Evolutionary conservation across 2,797 vertebrate genomes (phyloP), one percentile per base, ranked within the genome.

Genomic region (Crocidura indochinensis): DNA sequence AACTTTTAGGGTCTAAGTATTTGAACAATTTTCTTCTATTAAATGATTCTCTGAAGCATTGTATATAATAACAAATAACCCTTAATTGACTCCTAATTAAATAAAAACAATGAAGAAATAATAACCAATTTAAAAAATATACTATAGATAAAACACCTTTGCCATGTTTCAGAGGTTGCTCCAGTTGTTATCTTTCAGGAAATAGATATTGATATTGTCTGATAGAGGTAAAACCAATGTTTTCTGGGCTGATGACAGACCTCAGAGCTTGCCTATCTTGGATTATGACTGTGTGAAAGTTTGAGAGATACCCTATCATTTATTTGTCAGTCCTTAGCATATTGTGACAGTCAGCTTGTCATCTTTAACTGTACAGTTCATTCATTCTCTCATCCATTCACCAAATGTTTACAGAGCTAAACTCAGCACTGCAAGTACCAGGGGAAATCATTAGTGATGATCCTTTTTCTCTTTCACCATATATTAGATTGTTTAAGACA

Each of bases 271-370:
- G 68, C 46, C 38, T 73, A 84, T 29, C 26, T 69, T 27, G 17
- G 49, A 26, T 77, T 27, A 68, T 73, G 53, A 87, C 38, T 88
- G 17, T 71, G 10, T 76, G 22, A 38, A 46, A 56, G 10, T 53
- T 64, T 60, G 60, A 62, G 20, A 85, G n/a, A 77, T 38, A 26
- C 62, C 49, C 19, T 65, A 29, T 78, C 38, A 86, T 65, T 29
- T 72, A 62, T 26, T 53, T 86, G 76, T 77, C 75, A 82, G 8
- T 85, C 22, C n/a, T 62, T 77, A 74, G 29, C n/a, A 31, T 77
- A 73, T 82, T 82, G 46, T 62, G 82, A 69, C 60, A 83, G 17
- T 90, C 15, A 68, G 27, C 60, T 78, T 89, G 46, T 60, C n/a
- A 56, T 31, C 24, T 53, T 51, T 83, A 64, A 91, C 67, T 65